These are phyloP conservation scores for Crenuchus spilurus DNA, from an alignment of 2,797 vertebrate species.

Conservation along the genomic window DNA sequence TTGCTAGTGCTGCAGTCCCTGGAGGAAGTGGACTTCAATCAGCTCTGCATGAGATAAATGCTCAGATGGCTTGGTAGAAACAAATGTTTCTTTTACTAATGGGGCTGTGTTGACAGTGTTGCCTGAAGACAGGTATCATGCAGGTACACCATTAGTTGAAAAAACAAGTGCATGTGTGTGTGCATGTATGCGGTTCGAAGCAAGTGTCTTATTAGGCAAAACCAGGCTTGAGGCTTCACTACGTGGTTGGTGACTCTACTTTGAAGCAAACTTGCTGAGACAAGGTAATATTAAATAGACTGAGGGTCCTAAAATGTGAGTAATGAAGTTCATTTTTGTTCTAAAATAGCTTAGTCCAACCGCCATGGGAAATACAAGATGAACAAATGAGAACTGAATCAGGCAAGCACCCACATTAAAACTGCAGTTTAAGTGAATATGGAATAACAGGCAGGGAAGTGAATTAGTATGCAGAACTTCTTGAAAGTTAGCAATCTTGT, in stretches of 20 bases:
- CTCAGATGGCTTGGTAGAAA: not conserved
- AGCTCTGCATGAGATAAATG: not conserved
- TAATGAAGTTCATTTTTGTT: constrained; percentile 1
- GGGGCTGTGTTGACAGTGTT: constrained; percentile 41
- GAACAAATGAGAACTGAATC: not conserved
- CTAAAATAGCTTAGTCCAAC: not conserved
- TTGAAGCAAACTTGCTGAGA: constrained; percentile 6
- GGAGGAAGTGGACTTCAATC: not conserved
- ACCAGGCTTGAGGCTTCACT: constrained; percentile 4
- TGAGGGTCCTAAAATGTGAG: not conserved
- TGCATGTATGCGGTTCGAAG: not conserved
- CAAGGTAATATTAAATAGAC: not conserved
- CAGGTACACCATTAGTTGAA: not conserved
- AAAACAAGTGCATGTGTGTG: not conserved
- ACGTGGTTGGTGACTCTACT: not conserved
- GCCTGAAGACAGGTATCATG: constrained; percentile 15
- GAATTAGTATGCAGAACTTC: not conserved
- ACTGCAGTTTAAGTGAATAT: not conserved
- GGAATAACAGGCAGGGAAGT: not conserved
- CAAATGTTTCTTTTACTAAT: constrained; percentile 20
- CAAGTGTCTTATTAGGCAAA: not conserved
- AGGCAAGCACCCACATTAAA: not conserved
- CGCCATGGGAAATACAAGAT: not conserved
- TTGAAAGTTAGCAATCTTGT: too few relatives aligned
- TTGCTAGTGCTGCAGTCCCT: not conserved